Conservation (phyloP, 2,888 invertebrate genomes). For the Athalia circularis region DNA sequence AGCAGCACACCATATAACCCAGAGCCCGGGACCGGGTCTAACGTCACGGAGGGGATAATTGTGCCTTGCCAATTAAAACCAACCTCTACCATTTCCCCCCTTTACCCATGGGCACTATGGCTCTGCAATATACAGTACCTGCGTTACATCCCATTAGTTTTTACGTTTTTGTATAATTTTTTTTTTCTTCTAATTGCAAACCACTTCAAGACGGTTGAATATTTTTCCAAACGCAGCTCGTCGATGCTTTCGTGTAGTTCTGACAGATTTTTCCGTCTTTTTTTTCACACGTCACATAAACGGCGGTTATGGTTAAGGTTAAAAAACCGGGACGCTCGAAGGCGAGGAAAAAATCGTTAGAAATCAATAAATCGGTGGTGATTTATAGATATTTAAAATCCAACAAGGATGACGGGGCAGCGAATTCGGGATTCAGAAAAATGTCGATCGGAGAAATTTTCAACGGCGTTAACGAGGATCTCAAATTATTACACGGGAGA, state of each 20-base stretch:
- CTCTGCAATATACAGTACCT: background rate
- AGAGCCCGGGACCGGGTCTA: conserved; percentile 38
- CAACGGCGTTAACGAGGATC: conserved; percentile 3
- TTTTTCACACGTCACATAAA: background rate
- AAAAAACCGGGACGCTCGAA: background rate
- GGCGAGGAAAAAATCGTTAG: background rate
- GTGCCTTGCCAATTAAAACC: conserved; percentile 36
- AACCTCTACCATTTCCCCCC: background rate
- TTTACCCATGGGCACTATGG: background rate
- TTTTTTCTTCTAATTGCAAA: background rate
- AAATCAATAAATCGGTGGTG: background rate
- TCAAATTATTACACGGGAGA: background rate
- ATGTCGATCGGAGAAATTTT: conserved; percentile 22
- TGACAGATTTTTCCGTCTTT: background rate
- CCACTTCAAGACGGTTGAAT: background rate
- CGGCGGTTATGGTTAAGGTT: background rate
- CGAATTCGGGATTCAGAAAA: background rate
- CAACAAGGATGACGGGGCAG: conserved; percentile 2
- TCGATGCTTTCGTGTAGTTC: background rate
- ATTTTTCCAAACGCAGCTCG: background rate
- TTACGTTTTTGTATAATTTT: background rate
- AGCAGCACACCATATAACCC: conserved; percentile 15
- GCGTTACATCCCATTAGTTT: background rate
- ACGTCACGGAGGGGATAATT: conserved; percentile 44
- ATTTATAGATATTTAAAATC: conserved; percentile 25